phyloP scores from a whole-genome alignment of 2,888 invertebrate genomes.

The Nectonema munidae region DNA sequence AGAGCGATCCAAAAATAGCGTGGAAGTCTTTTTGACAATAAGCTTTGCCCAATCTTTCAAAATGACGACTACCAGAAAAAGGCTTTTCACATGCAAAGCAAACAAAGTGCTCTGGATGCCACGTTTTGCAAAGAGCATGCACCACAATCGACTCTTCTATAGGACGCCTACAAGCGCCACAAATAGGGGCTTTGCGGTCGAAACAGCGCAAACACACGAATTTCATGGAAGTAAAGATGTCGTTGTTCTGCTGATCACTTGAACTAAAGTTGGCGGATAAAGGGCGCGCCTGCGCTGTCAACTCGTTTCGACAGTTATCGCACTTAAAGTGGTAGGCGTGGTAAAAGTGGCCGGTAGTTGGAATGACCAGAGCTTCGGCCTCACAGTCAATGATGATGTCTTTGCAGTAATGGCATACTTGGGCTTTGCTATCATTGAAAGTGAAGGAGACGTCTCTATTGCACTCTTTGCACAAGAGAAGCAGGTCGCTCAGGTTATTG shows the following conservation, averaged over 20 bases:
- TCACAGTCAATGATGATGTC: constrained; percentile 27
- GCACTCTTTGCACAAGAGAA: constrained; percentile 53
- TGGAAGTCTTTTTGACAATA: constrained; percentile 98
- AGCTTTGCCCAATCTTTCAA: constrained; percentile 84
- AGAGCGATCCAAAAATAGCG: constrained; percentile 65
- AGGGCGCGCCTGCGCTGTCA: too few relatives aligned
- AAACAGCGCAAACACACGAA: constrained; percentile 86
- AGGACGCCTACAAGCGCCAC: constrained; percentile 87
- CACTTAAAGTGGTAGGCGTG: constrained; percentile 98
- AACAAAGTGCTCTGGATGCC: constrained; percentile 78
- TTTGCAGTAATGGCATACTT: constrained; percentile 31
- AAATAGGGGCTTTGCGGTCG: constrained; percentile 99
- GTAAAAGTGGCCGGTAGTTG: constrained; percentile 51
- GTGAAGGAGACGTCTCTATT: constrained; percentile 37
- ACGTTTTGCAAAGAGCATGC: constrained; percentile 81
- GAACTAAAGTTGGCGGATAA: too few relatives aligned
- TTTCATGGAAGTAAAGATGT: too few relatives aligned
- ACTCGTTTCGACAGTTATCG: too few relatives aligned
- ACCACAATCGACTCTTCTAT: constrained; percentile 80
- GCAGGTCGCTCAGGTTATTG: constrained; percentile 8
- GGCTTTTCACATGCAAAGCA: constrained; percentile 99
- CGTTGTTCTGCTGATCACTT: too few relatives aligned
- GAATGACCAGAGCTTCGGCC: too few relatives aligned
- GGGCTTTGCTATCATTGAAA: too few relatives aligned
- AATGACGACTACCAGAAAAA: constrained; percentile 87